Conservation (phyloP, 2,888 invertebrate genomes). For the Fragum fragum region DNA sequence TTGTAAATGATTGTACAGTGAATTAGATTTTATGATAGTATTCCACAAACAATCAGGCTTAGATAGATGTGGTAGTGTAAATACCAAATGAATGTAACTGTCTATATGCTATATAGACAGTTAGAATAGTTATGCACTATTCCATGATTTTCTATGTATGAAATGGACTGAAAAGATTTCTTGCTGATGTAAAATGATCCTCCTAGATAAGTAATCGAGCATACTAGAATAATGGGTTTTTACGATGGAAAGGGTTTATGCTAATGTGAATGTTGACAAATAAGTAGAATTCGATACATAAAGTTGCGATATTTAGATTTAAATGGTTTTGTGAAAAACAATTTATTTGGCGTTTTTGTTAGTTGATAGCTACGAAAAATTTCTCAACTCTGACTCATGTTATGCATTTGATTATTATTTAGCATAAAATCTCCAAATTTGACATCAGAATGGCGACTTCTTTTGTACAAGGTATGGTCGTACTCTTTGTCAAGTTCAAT, state of each 20-base stretch:
- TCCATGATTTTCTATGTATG: no score
- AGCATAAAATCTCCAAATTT: no score
- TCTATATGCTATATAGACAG: no score
- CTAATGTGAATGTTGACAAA: conserved; percentile 9
- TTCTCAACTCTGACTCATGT: not conserved
- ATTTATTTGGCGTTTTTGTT: not conserved
- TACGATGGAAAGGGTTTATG: not conserved
- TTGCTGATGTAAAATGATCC: conserved; percentile 4
- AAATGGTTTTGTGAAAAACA: not conserved
- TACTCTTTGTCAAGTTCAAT: no score
- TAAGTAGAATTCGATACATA: conserved; percentile 3
- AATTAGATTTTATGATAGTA: no score
- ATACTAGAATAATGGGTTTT: conserved; percentile 1
- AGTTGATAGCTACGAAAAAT: not conserved
- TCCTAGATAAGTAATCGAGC: not conserved
- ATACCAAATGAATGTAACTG: no score
- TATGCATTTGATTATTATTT: no score
- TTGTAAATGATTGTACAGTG: not conserved
- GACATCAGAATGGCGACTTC: no score
- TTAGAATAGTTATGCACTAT: no score
- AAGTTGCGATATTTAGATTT: conserved; percentile 1
- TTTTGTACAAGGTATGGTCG: no score
- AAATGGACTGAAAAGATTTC: conserved; percentile 18
- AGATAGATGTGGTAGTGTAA: no score
- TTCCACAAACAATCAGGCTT: no score